Evolutionary conservation across 1,140 invertebrate species (phyloP), one percentile per base, ranked within the genome.

Genomic region (Mycetomoellerius zeteki): DNA sequence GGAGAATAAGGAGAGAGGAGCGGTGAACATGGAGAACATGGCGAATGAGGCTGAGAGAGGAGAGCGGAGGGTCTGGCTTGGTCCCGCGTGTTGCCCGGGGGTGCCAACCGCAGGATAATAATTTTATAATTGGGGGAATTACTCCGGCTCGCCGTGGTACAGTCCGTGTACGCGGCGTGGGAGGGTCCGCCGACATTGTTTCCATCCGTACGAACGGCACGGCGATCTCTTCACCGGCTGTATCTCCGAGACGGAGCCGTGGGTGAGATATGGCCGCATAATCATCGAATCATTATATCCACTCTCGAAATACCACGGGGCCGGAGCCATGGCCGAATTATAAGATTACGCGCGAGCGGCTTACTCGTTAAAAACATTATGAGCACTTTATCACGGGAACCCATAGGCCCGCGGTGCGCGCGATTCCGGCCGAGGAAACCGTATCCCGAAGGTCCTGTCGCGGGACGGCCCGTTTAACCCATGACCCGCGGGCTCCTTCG

Each of bases 61-160:
- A 90, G 89, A 85, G 80, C 21, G 73, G 85, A 90, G 91, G 91
- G 60, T 10, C 77, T 87, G 89, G 69, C 71, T 89, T 91, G 92
- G 91, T 89, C 90, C 89, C 92, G 94, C 92, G 94, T 94, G 94
- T 94, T 94, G 94, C 94, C 94, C 91, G 93, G 91, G 94, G 94
- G 94, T 95, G 94, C 94, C 94, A 94, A 95, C 94, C 94, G 93
- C 94, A 95, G 93, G 94, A 95, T 95, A 94, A 95, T 95, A 95
- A 95, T 95, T 94, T 95, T 94, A 95, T 95, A 95, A 95, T 94
- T 95, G 94, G 93, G 94, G 94, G 93, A 95, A 95, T 95, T 95
- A 94, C 94, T 94, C 89, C 73, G 94, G 92, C 94, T 95, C 93
- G 93, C 92, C 91, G 90, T 92, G n/a, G 77, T 80, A 58, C 75